Evolutionary conservation across 1,140 invertebrate species (phyloP), one percentile per base, ranked within the genome.

Genomic region (Luehdorfia chinensis): DNA sequence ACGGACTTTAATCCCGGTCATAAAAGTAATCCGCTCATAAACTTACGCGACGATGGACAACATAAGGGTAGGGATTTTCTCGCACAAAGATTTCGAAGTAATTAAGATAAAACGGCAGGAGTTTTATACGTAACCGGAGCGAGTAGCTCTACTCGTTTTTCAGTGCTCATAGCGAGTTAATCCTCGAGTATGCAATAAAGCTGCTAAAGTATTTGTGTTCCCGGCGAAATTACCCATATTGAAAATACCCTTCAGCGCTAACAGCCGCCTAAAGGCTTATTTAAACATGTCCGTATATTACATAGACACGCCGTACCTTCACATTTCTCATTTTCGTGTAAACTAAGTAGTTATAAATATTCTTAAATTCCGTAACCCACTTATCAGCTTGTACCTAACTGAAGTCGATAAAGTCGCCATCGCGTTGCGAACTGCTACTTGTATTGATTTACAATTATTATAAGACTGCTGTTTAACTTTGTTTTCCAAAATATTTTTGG

Each of bases 1-100:
- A 77, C 76, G 68, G 69, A 80, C 69, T 81, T 78, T 83, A 86
- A 84, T 79, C 79, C 78, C 56, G 68, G 67, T 66, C 76, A 83
- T 86, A 83, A 86, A 86, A 86, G 77, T 85, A 85, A 85, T 85
- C 81, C 74, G 60, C 67, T 73, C 81, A 78, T 85, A 85, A 85
- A 85, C 69, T 80, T 84, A 78, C 76, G 75, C 79, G 75, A 85
- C 74, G 81, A 85, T 85, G 79, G 81, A 84, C 80, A 80, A 80
- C 77, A 75, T 83, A 78, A 85, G 81, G 79, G 75, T 75, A 78
- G 66, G 77, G 77, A 81, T 85, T 83, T 79, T 64, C 70, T 79
- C 76, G 51, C 67, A 73, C 75, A 75, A 84, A 85, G 81, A 85
- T 84, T 81, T 69, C 68, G 58, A 73, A 81, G 76, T 85, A 85